Conservation (phyloP, 2,888 invertebrate genomes). For the Limenitis camilla region DNA sequence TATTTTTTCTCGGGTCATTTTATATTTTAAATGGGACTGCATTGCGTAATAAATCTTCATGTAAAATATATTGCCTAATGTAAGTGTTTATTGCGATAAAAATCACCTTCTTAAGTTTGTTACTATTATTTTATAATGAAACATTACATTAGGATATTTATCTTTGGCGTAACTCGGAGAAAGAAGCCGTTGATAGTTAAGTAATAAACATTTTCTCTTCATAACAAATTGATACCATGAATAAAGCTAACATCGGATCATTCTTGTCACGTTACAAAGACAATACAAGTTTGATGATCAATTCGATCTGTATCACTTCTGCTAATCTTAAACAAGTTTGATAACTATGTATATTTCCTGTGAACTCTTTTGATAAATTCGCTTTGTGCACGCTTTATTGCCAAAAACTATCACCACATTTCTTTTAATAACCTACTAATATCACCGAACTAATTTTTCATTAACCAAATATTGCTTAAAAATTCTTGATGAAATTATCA, state of each 20-base stretch:
- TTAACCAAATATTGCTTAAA: too few species aligned
- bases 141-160: too few species aligned
- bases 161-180: too few species aligned
- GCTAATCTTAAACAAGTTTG: background rate
- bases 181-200: background rate
- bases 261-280: slow-evolving; percentile 3
- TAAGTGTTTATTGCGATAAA: background rate
- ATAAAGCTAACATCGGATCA: background rate
- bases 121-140: too few species aligned
- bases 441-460: too few species aligned
- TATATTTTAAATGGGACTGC: slow-evolving; percentile 2
- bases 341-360: background rate
- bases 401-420: too few species aligned
- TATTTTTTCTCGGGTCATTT: slow-evolving; percentile 13
- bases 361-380: too few species aligned
- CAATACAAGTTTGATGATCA: slow-evolving; percentile 1
- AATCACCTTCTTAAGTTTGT: too few species aligned
- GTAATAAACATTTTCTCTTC: background rate
- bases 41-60: slow-evolving; percentile 13
- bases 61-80: slow-evolving; percentile 10
- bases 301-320: slow-evolving; percentile 7
- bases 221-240: background rate
- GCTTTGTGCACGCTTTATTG: too few species aligned
- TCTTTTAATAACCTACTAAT: too few species aligned
- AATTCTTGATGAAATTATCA: too few species aligned